Evolutionary conservation across 2,797 vertebrate genomes (phyloP).

Genomic region (Poecilia velifera): DNA sequence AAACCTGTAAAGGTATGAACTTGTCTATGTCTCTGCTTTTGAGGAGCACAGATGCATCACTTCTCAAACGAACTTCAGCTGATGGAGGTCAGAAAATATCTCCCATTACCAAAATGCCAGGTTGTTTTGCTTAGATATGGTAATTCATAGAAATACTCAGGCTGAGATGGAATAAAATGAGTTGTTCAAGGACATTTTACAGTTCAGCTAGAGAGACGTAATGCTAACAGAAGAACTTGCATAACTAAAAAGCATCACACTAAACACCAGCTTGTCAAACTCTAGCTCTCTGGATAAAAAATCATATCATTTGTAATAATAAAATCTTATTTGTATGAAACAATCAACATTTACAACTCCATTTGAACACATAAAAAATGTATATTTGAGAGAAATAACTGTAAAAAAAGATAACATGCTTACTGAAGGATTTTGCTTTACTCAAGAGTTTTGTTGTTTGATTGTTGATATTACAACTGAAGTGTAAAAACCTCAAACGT

Average conservation of each 20-base stretch:
- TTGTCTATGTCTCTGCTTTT: conserved; percentile 26
- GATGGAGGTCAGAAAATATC: conserved; percentile 43
- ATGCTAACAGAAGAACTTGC: neutral
- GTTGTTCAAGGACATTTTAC: conserved; percentile 22
- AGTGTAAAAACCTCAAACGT: neutral
- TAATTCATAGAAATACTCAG: conserved; percentile 36
- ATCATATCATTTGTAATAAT: too few species aligned
- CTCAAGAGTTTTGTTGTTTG: neutral
- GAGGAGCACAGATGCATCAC: conserved; percentile 30
- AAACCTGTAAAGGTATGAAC: conserved; percentile 36
- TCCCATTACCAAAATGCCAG: conserved; percentile 30
- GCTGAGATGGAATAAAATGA: conserved; percentile 28
- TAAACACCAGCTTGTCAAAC: neutral
- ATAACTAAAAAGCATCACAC: neutral
- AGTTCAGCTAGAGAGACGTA: conserved; percentile 7
- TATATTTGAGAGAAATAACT: neutral
- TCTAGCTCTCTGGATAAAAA: neutral
- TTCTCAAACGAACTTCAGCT: conserved; percentile 40
- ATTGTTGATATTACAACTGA: neutral
- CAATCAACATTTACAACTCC: neutral
- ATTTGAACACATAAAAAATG: neutral
- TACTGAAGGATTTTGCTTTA: neutral
- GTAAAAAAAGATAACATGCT: neutral
- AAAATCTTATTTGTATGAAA: neutral
- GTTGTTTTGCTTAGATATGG: conserved; percentile 36